Evolutionary conservation across 1,140 invertebrate genomes (phyloP), one percentile per base, ranked within the genome.

Genomic region (Scaptomyza montana): DNA sequence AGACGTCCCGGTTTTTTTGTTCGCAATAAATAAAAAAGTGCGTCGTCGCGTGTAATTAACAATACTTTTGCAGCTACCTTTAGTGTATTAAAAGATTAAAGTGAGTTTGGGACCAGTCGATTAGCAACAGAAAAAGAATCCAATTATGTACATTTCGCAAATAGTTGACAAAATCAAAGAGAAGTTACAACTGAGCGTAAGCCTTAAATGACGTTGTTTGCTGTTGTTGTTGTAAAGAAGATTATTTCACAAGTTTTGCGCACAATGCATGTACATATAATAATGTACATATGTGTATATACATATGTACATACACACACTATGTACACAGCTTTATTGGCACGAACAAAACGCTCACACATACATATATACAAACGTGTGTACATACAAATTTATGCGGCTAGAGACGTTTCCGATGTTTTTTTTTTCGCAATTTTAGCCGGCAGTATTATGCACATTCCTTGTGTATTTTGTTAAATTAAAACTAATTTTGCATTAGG

Each of bases 171-270:
- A 78, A 78, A 69, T 87, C 45, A 87, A 77, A 80, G 82, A 81
- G 67, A 87, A 73, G 33, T 72, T 86, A 46, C 66, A 68, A 60
- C 66, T 79, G 70, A 75, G 75, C 60, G 81, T 87, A 87, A 78
- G 81, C 56, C 56, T 19, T 30, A 66, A 57, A 69, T 73, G 21
- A 53, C 66, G 39, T 43, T 43, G 41, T 50, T 69, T 69, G 12
- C 39, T 67, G 33, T 80, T 70, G 51, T 50, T 62, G 39, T 57
- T 63, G 46, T 69, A 33, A 47, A 54, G 57, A 55, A 53, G 70
- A 78, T 87, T 72, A 86, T 86, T 86, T 86, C 81, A 87, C 81
- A 66, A 86, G 50, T 85, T 75, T 69, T 64, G 50, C 53, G 43
- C 59, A 74, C 54, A 33, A 54, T 56, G 49, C 41, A 57, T 25